Base-by-base conservation (phyloP, 2,888 invertebrate genomes). In the Philopedon plagiatum region DNA sequence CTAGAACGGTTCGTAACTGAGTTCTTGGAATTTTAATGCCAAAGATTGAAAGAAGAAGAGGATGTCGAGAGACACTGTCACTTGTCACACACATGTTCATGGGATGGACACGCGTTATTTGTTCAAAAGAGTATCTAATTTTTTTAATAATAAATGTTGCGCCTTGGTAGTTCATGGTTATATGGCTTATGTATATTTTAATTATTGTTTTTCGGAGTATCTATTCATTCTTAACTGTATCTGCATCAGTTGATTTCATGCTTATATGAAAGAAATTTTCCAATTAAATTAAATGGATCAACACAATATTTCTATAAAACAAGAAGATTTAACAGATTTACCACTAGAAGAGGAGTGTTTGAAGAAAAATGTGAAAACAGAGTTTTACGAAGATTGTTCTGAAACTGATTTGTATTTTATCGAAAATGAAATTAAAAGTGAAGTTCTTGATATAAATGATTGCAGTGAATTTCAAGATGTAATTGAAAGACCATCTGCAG, bases 61-160 rank as follows among this genome's bases (percentile, higher is more conserved):
- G 3, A 7, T 15, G 11, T n/a, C n/a, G n/a, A n/a, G n/a, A n/a
- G n/a, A 11, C 1, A 9, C 3, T 29, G 51, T 54, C 51, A 54
- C 13, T 26, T 54, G 51, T 54, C 51, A 29, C 29, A 54, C 51
- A 54, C 29, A 29, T 29, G 51, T 54, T 54, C 51, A 54, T 54
- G 3, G 51, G 13, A 54, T 39, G 15, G 29, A 13, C 26, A 26
- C 5, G 3, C 13, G 8, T 15, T 41, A 41, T 41, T 41, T 41
- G 15, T 41, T 15, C 1, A 41, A n/a, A n/a, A n/a, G n/a, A n/a
- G n/a, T n/a, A n/a, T n/a, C n/a, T n/a, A n/a, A n/a, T n/a, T n/a
- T n/a, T n/a, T n/a, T n/a, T n/a, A n/a, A n/a, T n/a, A n/a, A n/a
- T n/a, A n/a, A n/a, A n/a, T n/a, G n/a, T n/a, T n/a, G n/a, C n/a